phyloP scores from a whole-genome alignment of 2,888 invertebrate species.

The Pollenia angustigena region DNA sequence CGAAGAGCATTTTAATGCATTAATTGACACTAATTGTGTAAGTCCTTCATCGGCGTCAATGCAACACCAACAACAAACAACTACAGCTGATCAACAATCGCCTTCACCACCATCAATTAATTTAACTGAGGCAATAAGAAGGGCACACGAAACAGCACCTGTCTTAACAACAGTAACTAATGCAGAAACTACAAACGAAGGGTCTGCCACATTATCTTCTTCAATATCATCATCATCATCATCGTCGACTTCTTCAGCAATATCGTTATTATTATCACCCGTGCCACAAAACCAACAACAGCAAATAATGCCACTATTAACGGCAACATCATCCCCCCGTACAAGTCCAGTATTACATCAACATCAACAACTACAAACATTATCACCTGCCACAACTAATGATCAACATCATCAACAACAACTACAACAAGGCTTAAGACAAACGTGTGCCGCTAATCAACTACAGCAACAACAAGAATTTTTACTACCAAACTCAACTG shows the following conservation, averaged over 20 bases:
- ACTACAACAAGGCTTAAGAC: constrained; percentile 78
- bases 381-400: constrained; percentile 82
- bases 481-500: constrained; percentile 74
- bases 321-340: constrained; percentile 72
- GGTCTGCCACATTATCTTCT: constrained; percentile 66
- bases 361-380: constrained; percentile 71
- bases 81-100: constrained; percentile 73
- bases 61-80: constrained; percentile 54
- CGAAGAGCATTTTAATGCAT: constrained; percentile 87
- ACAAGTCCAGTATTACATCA: constrained; percentile 69
- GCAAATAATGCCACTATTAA: constrained; percentile 69
- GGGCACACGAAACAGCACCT: constrained; percentile 69
- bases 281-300: constrained; percentile 70
- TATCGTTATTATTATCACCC: constrained; percentile 69
- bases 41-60: constrained; percentile 80
- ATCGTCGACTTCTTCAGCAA: constrained; percentile 69
- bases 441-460: constrained; percentile 80
- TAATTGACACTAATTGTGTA: constrained; percentile 84
- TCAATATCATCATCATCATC: constrained; percentile 65
- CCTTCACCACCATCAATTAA: constrained; percentile 74
- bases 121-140: constrained; percentile 59
- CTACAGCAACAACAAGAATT: constrained; percentile 64
- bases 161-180: constrained; percentile 71
- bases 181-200: constrained; percentile 47
- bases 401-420: constrained; percentile 74